phyloP scores from a whole-genome alignment of 92 coral and sea anemone species.

The Micromussa lordhowensis region DNA sequence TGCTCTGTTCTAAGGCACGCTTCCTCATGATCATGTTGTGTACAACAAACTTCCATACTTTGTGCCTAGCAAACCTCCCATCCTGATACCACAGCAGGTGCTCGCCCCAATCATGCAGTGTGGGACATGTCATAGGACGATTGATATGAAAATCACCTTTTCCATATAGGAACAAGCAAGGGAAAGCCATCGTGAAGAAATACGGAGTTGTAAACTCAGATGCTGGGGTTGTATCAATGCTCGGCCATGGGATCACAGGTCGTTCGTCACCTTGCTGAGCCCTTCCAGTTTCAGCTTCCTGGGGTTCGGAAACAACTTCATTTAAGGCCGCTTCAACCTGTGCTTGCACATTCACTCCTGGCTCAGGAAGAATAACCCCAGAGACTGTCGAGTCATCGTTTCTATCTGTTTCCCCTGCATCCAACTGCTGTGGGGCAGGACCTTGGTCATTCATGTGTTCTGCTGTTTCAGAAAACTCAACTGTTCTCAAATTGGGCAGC shows the following conservation, averaged over 20 bases:
- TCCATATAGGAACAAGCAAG: slow-evolving; percentile 43
- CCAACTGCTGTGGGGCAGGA: slow-evolving; percentile 45
- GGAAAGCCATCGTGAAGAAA: slow-evolving; percentile 48
- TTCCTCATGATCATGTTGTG: slow-evolving; percentile 57
- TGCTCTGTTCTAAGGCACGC: slow-evolving; percentile 32
- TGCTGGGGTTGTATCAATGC: slow-evolving; percentile 27
- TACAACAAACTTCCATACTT: slow-evolving; percentile 54
- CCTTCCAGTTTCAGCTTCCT: slow-evolving; percentile 7
- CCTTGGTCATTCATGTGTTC: slow-evolving; percentile 34
- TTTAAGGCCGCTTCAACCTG: slow-evolving; percentile 25
- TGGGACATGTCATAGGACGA: slow-evolving; percentile 43
- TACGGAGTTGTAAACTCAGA: slow-evolving; percentile 48
- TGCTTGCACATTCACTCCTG: slow-evolving; percentile 46
- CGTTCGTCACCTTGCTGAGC: background rate
- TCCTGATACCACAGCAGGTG: slow-evolving; percentile 48
- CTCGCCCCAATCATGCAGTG: slow-evolving; percentile 45
- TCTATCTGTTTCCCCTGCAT: slow-evolving; percentile 20
- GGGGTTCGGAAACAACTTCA: slow-evolving; percentile 22
- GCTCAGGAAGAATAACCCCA: slow-evolving; percentile 47
- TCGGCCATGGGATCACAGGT: slow-evolving; percentile 63
- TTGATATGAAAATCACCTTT: slow-evolving; percentile 48
- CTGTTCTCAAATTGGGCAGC: slow-evolving; percentile 33
- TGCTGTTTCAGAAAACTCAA: slow-evolving; percentile 32
- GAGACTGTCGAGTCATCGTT: slow-evolving; percentile 46
- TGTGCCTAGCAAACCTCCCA: slow-evolving; percentile 36